A percentile compares a stretch with the other conserved stretches of the same genome.
Conservation (phyloP, 2,113 vertebrate species). For the Orcinus orca region DNA sequence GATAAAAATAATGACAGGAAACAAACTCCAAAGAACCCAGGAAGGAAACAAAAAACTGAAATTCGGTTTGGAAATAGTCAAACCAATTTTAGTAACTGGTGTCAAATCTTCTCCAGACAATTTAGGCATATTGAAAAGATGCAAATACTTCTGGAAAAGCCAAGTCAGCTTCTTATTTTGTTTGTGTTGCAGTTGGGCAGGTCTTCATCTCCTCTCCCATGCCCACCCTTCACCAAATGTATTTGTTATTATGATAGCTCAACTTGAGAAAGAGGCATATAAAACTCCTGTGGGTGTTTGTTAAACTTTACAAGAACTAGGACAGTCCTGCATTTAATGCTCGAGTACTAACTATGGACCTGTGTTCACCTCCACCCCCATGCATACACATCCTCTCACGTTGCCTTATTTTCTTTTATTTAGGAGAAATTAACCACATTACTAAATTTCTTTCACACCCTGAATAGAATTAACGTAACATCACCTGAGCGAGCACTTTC, state of each 20-base stretch:
- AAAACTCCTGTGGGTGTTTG: not conserved
- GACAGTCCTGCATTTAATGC: no score
- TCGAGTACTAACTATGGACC: not conserved
- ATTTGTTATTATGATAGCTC: not conserved
- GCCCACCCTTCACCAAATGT: not conserved
- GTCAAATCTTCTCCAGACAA: not conserved
- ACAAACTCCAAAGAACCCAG: not conserved
- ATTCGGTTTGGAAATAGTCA: not conserved
- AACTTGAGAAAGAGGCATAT: not conserved
- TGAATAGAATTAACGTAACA: not conserved
- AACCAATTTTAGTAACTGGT: not conserved
- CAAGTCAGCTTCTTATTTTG: not conserved
- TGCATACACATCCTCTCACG: accelerated
- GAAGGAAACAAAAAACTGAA: not conserved
- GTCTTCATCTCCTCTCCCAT: not conserved
- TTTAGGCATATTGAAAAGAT: not conserved
- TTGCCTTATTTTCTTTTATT: not conserved
- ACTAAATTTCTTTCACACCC: not conserved
- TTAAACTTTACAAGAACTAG: not conserved
- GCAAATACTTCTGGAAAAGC: not conserved
- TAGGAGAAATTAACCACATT: not conserved
- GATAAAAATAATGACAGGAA: not conserved
- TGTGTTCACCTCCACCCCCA: not conserved
- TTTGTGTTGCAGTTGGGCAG: not conserved
- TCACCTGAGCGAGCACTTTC: not conserved